These are phyloP conservation scores for Chloropsis hardwickii DNA, from an alignment of 2,113 vertebrate genomes.

Conservation along the genomic window DNA sequence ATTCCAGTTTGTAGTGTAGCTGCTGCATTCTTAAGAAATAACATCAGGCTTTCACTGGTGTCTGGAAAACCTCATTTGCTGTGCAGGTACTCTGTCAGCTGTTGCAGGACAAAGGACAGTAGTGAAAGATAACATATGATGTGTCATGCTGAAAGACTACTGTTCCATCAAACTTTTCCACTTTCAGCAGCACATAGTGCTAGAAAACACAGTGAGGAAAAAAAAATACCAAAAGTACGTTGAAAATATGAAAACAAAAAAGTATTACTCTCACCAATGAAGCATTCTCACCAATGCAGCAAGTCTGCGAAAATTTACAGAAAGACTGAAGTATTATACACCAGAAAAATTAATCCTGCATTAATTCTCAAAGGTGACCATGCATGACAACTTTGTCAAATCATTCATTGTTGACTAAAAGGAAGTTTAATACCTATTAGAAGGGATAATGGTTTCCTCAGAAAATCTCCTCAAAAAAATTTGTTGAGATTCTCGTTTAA, in stretches of 20 bases:
- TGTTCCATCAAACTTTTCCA: not conserved
- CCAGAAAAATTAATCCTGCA: not conserved
- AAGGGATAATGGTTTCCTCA: not conserved
- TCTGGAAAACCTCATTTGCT: slow-evolving; percentile 42
- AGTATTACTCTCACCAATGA: not conserved
- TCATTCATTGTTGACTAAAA: not conserved
- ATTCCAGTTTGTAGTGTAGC: not conserved
- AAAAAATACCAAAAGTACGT: not conserved
- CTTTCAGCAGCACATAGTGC: not conserved
- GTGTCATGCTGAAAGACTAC: not conserved
- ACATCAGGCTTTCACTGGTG: not conserved
- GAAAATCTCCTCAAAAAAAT: not conserved
- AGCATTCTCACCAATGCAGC: not conserved
- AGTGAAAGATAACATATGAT: not conserved
- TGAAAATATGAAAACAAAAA: not conserved
- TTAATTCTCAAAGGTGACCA: not conserved
- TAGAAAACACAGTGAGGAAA: not conserved
- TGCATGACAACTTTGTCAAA: not conserved
- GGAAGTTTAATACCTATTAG: not conserved
- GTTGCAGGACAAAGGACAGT: slow-evolving; percentile 38
- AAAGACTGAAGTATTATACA: not conserved
- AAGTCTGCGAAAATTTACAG: not conserved
- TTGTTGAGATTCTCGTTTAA: not conserved
- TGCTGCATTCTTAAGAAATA: slow-evolving; percentile 48
- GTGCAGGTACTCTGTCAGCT: slow-evolving; percentile 50